These are phyloP conservation scores for Aradophagus sp. DNA, from an alignment of 1,140 invertebrate genomes.

Conservation along the genomic window DNA sequence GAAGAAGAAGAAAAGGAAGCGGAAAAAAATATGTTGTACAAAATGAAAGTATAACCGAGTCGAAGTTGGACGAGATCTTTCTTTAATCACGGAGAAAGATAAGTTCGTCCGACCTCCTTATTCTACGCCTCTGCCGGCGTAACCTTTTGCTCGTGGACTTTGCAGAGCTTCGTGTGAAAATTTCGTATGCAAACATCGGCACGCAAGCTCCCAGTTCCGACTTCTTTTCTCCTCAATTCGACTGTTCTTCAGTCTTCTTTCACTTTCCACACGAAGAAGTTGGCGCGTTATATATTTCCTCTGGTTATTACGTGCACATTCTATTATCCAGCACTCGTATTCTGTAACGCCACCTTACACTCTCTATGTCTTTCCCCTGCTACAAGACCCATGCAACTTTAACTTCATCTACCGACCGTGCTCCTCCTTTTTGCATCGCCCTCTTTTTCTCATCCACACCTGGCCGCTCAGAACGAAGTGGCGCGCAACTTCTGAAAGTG, in stretches of 20 bases:
- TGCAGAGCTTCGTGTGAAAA: conserved; percentile 54
- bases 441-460: conserved; percentile 47
- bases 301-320: conserved; percentile 71
- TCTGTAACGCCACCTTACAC: conserved; percentile 53
- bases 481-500: conserved; percentile 63
- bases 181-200: conserved; percentile 63
- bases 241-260: conserved; percentile 50
- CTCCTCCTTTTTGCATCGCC: conserved; percentile 39
- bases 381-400: conserved; percentile 65
- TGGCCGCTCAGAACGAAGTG: conserved; percentile 34
- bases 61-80: conserved; percentile 35
- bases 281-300: conserved; percentile 63
- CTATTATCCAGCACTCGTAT: conserved; percentile 67
- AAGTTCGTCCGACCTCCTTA: conserved; percentile 36
- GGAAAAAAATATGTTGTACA: no score
- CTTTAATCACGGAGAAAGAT: conserved; percentile 42
- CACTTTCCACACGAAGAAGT: conserved; percentile 54
- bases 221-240: conserved; percentile 57
- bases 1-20: no score
- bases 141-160: conserved; percentile 42
- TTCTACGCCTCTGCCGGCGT: conserved; percentile 9
- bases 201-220: conserved; percentile 52
- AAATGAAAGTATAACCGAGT: conserved; percentile 21
- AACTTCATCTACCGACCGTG: conserved; percentile 48
- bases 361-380: conserved; percentile 60